Percentiles rank a stretch among this genome's conserved stretches.
Evolutionary conservation across 1,140 invertebrate species (phyloP).

Genomic region (Drosophila repletoides): DNA sequence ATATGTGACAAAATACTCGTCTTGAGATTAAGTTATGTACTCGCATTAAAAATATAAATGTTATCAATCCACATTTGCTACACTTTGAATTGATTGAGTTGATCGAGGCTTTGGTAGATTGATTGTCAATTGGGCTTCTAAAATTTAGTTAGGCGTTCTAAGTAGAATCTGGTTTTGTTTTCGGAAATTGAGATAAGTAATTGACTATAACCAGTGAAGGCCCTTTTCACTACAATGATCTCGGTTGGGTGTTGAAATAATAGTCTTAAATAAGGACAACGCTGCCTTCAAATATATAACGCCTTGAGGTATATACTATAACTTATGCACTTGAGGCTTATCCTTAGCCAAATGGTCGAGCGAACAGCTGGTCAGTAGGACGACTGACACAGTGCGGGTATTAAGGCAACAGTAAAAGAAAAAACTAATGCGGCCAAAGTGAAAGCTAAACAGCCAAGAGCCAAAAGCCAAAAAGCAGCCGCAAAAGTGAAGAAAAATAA

Average conservation of each 20-base stretch:
- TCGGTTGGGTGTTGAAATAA: no score
- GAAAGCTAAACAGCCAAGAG: conserved; percentile 66
- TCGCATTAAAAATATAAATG: no score
- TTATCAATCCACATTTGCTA: no score
- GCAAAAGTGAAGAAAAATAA: not conserved
- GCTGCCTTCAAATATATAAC: conserved; percentile 14
- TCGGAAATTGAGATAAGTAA: no score
- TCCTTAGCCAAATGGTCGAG: conserved; percentile 32
- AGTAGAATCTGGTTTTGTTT: no score
- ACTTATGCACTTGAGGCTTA: conserved; percentile 44
- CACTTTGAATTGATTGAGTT: no score
- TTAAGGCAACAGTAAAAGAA: conserved; percentile 53
- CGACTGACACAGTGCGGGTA: conserved; percentile 40
- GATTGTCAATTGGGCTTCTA: no score
- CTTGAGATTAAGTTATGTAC: conserved; percentile 13
- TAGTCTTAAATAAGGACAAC: conserved; percentile 9
- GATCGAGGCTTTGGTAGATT: no score
- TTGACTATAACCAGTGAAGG: no score
- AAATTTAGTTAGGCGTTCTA: no score
- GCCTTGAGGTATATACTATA: conserved; percentile 5
- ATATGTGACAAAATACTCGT: no score
- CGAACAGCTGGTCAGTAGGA: conserved; percentile 44
- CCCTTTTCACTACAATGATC: no score
- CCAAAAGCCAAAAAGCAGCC: conserved; percentile 17
- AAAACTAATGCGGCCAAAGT: conserved; percentile 68